These are phyloP conservation scores for Formica aserva DNA, from an alignment of 2,888 invertebrate genomes.

Conservation along the genomic window DNA sequence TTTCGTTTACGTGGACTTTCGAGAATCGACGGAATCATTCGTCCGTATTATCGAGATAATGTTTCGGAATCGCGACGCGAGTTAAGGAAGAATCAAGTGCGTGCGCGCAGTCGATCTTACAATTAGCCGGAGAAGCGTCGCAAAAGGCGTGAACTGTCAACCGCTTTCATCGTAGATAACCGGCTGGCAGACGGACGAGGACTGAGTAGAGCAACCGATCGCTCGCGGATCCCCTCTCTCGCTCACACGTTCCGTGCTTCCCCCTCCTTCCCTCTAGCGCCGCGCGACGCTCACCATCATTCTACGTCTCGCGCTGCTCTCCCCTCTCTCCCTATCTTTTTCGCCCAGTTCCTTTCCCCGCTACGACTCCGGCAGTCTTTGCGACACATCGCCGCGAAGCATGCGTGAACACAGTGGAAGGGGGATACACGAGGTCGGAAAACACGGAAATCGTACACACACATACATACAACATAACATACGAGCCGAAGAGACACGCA, in stretches of 20 bases:
- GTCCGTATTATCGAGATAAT: background rate
- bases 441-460: slow-evolving; percentile 64
- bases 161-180: slow-evolving; percentile 75
- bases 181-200: slow-evolving; percentile 84
- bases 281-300: slow-evolving; percentile 60
- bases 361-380: slow-evolving; percentile 62
- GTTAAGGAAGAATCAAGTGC: background rate
- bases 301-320: slow-evolving; percentile 59
- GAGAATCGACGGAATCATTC: background rate
- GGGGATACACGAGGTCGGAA: slow-evolving; percentile 69
- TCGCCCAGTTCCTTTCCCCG: slow-evolving; percentile 3
- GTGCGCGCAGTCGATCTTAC: background rate
- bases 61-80: background rate
- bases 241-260: slow-evolving; percentile 68
- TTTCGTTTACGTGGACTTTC: background rate
- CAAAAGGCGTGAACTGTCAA: slow-evolving; percentile 68
- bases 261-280: slow-evolving; percentile 62
- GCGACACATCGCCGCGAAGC: slow-evolving; percentile 62
- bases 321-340: slow-evolving; percentile 51
- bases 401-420: slow-evolving; percentile 54
- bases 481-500: background rate
- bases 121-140: background rate
- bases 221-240: slow-evolving; percentile 80
- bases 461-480: background rate
- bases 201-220: slow-evolving; percentile 83